A percentile compares a stretch with the other conserved stretches of the same genome.
phyloP scores from a whole-genome alignment of 2,888 invertebrate species.

The Toxonevra muliebris region DNA sequence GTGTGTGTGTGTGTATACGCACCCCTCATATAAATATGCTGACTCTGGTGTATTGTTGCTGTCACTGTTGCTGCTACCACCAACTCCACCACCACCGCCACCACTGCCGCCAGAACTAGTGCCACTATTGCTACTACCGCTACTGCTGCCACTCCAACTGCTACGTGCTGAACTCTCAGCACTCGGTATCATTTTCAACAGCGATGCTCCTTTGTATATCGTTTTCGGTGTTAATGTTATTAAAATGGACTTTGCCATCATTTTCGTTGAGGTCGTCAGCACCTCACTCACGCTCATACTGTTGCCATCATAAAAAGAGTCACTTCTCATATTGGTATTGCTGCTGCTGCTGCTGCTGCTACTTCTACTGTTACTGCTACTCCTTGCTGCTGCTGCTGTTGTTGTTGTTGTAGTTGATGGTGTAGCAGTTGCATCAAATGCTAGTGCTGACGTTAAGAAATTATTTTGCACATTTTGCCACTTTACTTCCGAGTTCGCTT shows the following conservation, averaged over 20 bases:
- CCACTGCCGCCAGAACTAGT: slow-evolving; percentile 35
- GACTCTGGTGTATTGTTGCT: slow-evolving; percentile 41
- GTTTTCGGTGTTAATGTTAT: slow-evolving; percentile 65
- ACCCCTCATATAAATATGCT: slow-evolving; percentile 61
- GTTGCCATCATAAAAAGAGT: no score
- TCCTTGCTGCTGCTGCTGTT: slow-evolving; percentile 23
- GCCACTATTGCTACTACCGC: slow-evolving; percentile 31
- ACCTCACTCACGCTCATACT: slow-evolving; percentile 30
- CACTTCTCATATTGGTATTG: slow-evolving; percentile 7
- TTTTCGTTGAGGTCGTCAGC: slow-evolving; percentile 32
- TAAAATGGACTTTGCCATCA: slow-evolving; percentile 54
- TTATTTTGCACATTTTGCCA: slow-evolving; percentile 41
- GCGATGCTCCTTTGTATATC: slow-evolving; percentile 63
- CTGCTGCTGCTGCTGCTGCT: slow-evolving; percentile 22
- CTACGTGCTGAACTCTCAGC: slow-evolving; percentile 44
- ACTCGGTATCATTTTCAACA: slow-evolving; percentile 56
- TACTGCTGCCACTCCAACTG: slow-evolving; percentile 26
- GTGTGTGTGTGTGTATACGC: slow-evolving; percentile 40
- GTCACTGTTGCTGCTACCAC: slow-evolving; percentile 30
- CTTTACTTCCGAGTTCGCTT: slow-evolving; percentile 29
- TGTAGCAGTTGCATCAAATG: slow-evolving; percentile 23
- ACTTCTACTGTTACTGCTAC: slow-evolving; percentile 18
- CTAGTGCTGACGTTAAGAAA: slow-evolving; percentile 35
- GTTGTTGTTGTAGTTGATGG: slow-evolving; percentile 28
- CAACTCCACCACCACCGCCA: slow-evolving; percentile 35